A percentile compares a stretch with the other conserved stretches of the same genome.
Evolutionary conservation across 2,888 invertebrate genomes (phyloP).

Genomic region (Amphipyra tragopoginis): DNA sequence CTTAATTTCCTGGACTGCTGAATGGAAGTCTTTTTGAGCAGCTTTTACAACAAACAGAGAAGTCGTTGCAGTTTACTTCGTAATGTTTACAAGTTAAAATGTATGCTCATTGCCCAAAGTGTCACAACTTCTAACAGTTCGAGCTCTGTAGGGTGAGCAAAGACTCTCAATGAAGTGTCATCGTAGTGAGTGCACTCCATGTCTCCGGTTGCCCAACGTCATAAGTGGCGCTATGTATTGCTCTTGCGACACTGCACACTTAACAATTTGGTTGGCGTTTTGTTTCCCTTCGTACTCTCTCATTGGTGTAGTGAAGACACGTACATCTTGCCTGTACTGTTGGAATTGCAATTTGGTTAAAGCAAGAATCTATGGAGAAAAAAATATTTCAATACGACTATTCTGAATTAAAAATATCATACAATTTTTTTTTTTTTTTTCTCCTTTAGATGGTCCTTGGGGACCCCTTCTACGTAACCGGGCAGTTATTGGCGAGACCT

Average conservation of each 20-base stretch:
- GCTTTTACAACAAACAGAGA: not conserved
- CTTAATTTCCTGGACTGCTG: too few species aligned
- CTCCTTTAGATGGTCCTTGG: too few species aligned
- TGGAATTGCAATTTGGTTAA: too few species aligned
- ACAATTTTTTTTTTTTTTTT: too few species aligned
- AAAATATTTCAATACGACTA: too few species aligned
- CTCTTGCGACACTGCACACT: constrained; percentile 37
- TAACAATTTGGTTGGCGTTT: constrained; percentile 34
- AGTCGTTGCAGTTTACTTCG: not conserved
- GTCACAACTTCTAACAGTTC: constrained; percentile 48
- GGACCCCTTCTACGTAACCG: too few species aligned
- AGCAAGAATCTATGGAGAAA: too few species aligned
- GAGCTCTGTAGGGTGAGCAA: constrained; percentile 32
- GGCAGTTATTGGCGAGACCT: too few species aligned
- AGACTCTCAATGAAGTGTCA: constrained; percentile 52
- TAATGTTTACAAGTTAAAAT: constrained; percentile 3
- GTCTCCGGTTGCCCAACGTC: constrained; percentile 39
- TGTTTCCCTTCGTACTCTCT: constrained; percentile 9
- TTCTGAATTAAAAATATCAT: too few species aligned
- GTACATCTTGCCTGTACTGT: too few species aligned
- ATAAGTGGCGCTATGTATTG: constrained; percentile 45
- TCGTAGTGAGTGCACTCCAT: constrained; percentile 42
- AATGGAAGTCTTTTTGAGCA: too few species aligned
- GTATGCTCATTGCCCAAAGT: constrained; percentile 30
- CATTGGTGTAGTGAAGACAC: not conserved